A percentile compares a stretch with the other conserved stretches of the same genome.
Conservation (phyloP, 2,113 vertebrate species). For the Syngnathus scovelli region DNA sequence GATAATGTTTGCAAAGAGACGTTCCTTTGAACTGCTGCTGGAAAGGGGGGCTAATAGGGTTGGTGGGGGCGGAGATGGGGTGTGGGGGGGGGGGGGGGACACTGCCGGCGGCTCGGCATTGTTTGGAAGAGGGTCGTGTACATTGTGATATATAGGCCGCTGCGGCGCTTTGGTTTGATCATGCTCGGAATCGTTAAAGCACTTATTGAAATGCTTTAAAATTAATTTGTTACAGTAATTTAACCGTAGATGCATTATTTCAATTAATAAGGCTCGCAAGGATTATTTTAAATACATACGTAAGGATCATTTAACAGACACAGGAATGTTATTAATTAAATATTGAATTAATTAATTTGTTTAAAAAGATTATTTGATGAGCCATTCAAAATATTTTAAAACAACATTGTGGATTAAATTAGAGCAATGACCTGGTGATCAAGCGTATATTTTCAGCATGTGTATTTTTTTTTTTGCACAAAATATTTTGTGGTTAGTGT, state of each 20-base stretch:
- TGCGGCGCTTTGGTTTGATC: not conserved
- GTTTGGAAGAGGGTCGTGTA: constrained; percentile 31
- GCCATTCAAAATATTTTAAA: too few species aligned
- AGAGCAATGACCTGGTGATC: not conserved
- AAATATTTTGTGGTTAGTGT: too few species aligned
- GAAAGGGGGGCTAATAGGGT: not conserved
- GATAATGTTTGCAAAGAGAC: constrained; percentile 61
- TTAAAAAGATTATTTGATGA: too few species aligned
- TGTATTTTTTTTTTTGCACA: too few species aligned
- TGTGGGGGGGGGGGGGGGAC: constrained; percentile 1
- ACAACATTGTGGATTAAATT: not conserved
- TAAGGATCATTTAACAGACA: not conserved
- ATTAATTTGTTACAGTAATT: not conserved
- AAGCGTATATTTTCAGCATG: too few species aligned
- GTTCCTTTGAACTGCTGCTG: constrained; percentile 57
- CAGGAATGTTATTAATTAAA: not conserved
- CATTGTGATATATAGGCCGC: constrained; percentile 25
- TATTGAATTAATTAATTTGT: not conserved
- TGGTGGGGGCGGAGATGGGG: too few species aligned
- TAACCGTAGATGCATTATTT: too few species aligned
- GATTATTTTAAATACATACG: not conserved
- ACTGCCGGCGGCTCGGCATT: constrained; percentile 24
- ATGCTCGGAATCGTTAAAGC: not conserved
- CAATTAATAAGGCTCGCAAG: too few species aligned
- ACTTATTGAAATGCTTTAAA: not conserved